Base-by-base conservation (phyloP, 2,888 invertebrate species). In the Allacma fusca region DNA sequence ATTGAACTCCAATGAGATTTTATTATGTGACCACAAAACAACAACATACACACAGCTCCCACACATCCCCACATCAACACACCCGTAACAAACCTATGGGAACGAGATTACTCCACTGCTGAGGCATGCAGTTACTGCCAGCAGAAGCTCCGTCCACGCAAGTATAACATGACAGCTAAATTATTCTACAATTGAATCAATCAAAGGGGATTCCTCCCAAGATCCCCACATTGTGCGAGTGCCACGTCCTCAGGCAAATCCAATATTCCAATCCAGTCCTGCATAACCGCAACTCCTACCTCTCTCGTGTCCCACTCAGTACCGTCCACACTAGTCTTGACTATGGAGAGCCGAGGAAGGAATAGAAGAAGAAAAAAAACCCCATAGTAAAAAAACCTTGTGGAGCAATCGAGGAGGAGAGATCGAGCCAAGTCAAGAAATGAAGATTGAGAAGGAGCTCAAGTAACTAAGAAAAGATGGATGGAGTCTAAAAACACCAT, bases 1-100 rank as follows among this genome's bases (percentile, higher is more conserved):
- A 73, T 73, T 73, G 73, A 73, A 73, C 73, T 73, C 73, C 62
- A 73, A 73, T 73, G 40, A 29, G 29, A 62, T 73, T 16, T 50
- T 50, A 50, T 50, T 50, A 50, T n/a, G n/a, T 50, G 50, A 50
- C 50, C 50, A 50, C 50, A 50, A n/a, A 50, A n/a, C 50, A 50
- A 13, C n/a, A n/a, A 50, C 34, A 34, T 9, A 50, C 19, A 50
- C 16, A 12, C 50, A 19, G 16, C 5, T 13, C 50, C 50, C n/a
- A 50, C 19, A 50, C n/a, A 50, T 50, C 2, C 50, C 50, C 16
- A 50, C 50, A n/a, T 50, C 5, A 12, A 50, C 19, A 50, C 16
- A 2, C 19, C n/a, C 16, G 16, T 16, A 19, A 19, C 50, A 13
- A 50, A 50, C 19, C 19, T n/a, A n/a, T n/a, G n/a, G n/a, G n/a